Percentiles rank a stretch among this genome's conserved stretches.
Conservation (phyloP, 2,797 vertebrate genomes). For the Urocyon cinereoargenteus region DNA sequence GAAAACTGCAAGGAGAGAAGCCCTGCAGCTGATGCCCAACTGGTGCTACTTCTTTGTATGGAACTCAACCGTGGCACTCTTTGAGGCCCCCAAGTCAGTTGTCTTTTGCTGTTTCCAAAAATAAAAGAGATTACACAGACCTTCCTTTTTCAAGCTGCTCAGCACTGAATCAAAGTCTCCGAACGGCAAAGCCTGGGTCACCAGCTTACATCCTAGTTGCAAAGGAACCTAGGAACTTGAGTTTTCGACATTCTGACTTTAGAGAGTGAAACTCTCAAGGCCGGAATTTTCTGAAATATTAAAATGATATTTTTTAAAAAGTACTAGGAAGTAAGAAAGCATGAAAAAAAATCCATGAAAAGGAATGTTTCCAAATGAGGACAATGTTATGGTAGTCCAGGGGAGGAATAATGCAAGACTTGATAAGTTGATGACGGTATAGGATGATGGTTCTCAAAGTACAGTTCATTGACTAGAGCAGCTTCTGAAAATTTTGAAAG, state of each 20-base stretch:
- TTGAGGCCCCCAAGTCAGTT: background rate
- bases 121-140: background rate
- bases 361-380: background rate
- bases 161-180: background rate
- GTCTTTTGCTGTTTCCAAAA: background rate
- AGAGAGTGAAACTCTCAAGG: background rate
- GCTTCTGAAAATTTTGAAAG: background rate
- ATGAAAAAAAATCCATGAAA: background rate
- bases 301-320: background rate
- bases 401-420: background rate
- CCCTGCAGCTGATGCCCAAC: fast-evolving
- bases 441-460: background rate
- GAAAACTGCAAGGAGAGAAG: background rate
- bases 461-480: background rate
- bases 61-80: background rate
- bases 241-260: constrained; percentile 23
- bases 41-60: background rate
- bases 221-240: constrained; percentile 4
- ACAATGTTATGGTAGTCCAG: background rate
- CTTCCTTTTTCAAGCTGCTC: background rate
- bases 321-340: background rate
- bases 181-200: background rate
- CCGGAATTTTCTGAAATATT: background rate
- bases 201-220: background rate
- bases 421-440: background rate